Evolutionary conservation across 1,140 invertebrate genomes (phyloP), one percentile per base, ranked within the genome.

Genomic region (Mamestra configurata): DNA sequence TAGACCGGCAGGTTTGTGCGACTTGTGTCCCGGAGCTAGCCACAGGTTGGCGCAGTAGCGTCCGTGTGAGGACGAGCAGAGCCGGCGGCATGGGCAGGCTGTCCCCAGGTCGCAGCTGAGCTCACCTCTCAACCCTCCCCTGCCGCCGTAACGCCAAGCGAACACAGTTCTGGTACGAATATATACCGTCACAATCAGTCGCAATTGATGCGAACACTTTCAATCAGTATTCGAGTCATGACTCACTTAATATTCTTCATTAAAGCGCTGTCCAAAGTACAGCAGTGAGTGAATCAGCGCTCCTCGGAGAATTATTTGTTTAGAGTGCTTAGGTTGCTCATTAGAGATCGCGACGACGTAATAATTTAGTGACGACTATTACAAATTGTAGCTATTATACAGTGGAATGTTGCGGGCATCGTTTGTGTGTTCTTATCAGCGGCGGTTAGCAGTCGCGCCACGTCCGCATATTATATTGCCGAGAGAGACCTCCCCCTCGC

Each of bases 391-490:
- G 13, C 18, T 15, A 70, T 70, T 70, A 70, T n/a, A 49, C 20
- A 70, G 37, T 24, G 20, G 22, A 11, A 20, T 20, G 66, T 20
- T 13, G 35, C 35, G 13, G 11, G 53, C 71, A 46, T 37, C 71
- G 55, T 24, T 59, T 59, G 53, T 57, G 40, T 51, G 53, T 75
- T n/a, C 55, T 57, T 73, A 57, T 75, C 35, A 43, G 31, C 15
- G 31, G 22, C 53, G 71, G 35, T 75, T 59, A 37, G 31, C 35
- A 75, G 35, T 59, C 71, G 13, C 51, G 51, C 5, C 71, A 75
- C 71, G 71, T 75, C 51, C 53, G 35, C 53, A 22, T 57, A 57
- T 75, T 55, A 75, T 75, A 75, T 75, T 43, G 37, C 24, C 27
- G 71, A 15, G 53, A 49, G 4, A 18, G 18, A 3, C 20, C 1